Evolutionary conservation across 2,113 vertebrate genomes (phyloP), one percentile per base, ranked within the genome.

Genomic region (Conger conger): DNA sequence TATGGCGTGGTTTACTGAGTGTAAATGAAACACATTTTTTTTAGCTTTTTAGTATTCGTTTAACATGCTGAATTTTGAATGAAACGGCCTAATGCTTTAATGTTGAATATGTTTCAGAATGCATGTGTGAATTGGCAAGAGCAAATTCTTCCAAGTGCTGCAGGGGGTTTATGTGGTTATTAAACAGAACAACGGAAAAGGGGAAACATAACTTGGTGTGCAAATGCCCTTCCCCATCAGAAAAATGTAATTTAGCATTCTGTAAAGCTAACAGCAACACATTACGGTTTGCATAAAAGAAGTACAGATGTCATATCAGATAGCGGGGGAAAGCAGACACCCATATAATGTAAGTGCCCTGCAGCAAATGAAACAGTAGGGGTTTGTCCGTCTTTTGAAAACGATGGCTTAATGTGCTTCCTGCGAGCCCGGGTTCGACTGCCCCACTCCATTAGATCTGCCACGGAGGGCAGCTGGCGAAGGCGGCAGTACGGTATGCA

Each of bases 381-480:
- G n/a, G 68, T 73, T 11, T 33, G 27, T 63, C 57, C 18, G 16
- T 15, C 86, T 86, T 90, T 89, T 40, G 86, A 86, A 84, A 88
- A 88, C 11, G 33, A 88, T 9, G 33, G 45, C 50, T 84, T 83
- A 82, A 82, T 84, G 23, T 73, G 23, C 18, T 78, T 81, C 84
- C 83, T 90, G 90, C 87, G 90, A 91, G 85, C 89, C 63, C 68
- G 87, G 90, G 87, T 93, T 91, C 87, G 89, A 84, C 82, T 91
- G 88, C 82, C 68, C 9, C 76, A 87, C 87, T 90, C 94, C 92
- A 92, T 92, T 93, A 92, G 88, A 84, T 91, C 91, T 86, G 88
- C 88, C 87, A 89, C 87, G 87, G 84, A 89, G 88, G 87, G 84
- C 80, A 86, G 82, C 82, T 90, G 86, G 81, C 90, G 90, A 92